Base-by-base conservation (phyloP, 2,888 invertebrate species). In the Perdita meconis region DNA sequence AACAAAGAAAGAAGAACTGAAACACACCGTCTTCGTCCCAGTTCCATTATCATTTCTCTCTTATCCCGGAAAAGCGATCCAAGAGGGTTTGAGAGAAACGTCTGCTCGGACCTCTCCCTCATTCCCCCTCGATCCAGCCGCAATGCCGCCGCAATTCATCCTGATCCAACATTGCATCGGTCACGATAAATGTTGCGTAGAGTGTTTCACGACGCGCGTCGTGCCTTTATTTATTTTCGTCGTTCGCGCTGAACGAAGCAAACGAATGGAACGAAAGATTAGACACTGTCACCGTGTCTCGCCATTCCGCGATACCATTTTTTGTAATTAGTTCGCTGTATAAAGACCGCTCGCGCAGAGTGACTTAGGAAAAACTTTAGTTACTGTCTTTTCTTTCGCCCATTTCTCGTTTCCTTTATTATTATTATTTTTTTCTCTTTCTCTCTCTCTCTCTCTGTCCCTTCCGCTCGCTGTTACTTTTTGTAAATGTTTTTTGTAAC, bases 151-250 rank as follows among this genome's bases (percentile, higher is more conserved):
- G n/a, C n/a, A n/a, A n/a, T n/a, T n/a, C n/a, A 30, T 30, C 61
- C 44, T 60, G 60, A 55, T 70, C 69, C 79, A 64, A 70, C 51
- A 72, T 64, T 80, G 79, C 84, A 84, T 83, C 79, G 80, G 80
- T 82, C 79, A 81, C 78, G 75, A 86, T 83, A 81, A 82, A 80
- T 78, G 63, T 82, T 84, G 78, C n/a, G 30, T 80, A 85, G 64
- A 79, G 75, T 79, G 82, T 40, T 74, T 59, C 36, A 81, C 73
- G 59, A 75, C 67, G 75, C 80, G 80, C 80, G 78, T 75, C 80
- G 78, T 75, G 80, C 66, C 65, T 77, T 77, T 78, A 75, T 81
- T 76, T 81, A 78, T 80, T 78, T 61, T 61, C 63, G 36, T 77
- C 69, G 57, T 72, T 79, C 65, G 61, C 74, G 55, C 61, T 44